Evolutionary conservation across 2,888 invertebrate genomes (phyloP), one percentile per base, ranked within the genome.

Genomic region (Chalcis sispes): DNA sequence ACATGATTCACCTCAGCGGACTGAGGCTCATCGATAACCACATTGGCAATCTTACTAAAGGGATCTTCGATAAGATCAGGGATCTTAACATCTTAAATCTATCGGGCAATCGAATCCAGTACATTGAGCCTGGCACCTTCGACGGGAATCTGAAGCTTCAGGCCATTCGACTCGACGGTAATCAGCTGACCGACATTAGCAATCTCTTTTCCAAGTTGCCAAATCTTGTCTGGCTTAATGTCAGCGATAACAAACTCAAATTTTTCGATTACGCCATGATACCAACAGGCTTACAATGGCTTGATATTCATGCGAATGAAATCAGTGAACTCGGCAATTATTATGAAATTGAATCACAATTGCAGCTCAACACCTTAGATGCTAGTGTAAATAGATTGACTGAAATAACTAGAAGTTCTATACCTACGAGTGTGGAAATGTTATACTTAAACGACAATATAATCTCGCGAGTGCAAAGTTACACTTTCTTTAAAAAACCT

Each of bases 211-310:
- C 93, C 40, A 94, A 95, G 89, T 90, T 96, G 81, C 94, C 95
- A 66, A 94, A 94, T 89, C 91, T 96, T 81, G 93, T 95, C 80
- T 95, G 95, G 95, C 90, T 96, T 75, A 96, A 96, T 87, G 95
- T 96, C 86, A 95, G 95, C 84, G 95, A 95, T 89, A 96, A 96
- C 90, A 92, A 93, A 86, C 91, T 96, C 81, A 93, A 93, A 89
- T 93, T 93, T 92, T 95, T 96, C 89, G 95, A 96, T 89, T 96
- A 95, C 88, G 94, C 95, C 72, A 92, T 95, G 89, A 94, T 96
- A 88, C 96, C 96, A 78, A 94, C 94, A 81, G 93, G 94, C 86
- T 90, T 96, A 82, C 94, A 95, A 89, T 95, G 95, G 94, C 90
- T 96, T 82, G 95, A 96, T 89, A 93, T 96, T 85, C 95, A 95